Evolutionary conservation across 2,113 vertebrate species (phyloP).

Genomic region (Chrysemys picta): DNA sequence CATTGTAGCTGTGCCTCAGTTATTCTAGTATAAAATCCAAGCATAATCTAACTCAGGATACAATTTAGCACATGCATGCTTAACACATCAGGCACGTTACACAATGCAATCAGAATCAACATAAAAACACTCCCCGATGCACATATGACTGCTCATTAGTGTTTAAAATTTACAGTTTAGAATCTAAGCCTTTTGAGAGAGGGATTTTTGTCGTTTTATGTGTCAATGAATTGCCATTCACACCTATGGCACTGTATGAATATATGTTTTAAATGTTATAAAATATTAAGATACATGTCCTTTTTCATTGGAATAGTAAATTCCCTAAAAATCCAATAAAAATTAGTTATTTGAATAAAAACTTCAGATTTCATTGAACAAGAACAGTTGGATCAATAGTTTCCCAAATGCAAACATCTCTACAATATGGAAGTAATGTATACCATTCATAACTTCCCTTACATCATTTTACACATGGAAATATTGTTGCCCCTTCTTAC

Average conservation of each 20-base stretch:
- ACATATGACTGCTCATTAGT: neutral
- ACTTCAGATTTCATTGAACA: neutral
- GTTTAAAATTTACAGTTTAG: accelerated
- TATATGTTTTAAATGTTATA: neutral
- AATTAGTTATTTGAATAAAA: neutral
- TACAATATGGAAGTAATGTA: neutral
- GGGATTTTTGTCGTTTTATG: accelerated
- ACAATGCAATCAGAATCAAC: neutral
- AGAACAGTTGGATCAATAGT: neutral
- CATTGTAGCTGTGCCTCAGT: neutral
- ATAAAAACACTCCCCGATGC: neutral
- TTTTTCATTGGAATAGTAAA: neutral
- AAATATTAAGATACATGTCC: neutral
- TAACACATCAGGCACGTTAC: neutral
- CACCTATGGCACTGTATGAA: neutral
- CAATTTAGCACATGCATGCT: neutral
- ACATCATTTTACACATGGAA: neutral
- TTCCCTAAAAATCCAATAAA: neutral
- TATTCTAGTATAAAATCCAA: neutral
- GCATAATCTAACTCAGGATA: neutral
- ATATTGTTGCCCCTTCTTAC: neutral
- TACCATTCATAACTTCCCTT: neutral
- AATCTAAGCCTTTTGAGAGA: accelerated
- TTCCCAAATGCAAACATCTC: neutral
- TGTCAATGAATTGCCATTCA: neutral